Evolutionary conservation across 2,797 vertebrate genomes (phyloP).

Genomic region (Hoplostethus mediterraneus): DNA sequence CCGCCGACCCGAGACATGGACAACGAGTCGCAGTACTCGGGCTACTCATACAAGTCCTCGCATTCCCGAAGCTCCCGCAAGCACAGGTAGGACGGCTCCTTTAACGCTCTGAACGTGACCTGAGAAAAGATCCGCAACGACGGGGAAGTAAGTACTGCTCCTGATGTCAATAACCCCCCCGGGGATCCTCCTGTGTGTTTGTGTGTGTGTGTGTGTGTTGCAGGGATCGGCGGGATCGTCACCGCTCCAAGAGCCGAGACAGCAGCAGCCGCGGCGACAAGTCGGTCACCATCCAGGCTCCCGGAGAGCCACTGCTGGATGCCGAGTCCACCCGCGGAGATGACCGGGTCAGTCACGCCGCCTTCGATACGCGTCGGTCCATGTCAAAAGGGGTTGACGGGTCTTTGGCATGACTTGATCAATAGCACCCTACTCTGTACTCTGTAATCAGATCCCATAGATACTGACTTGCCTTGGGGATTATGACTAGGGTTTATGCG

Average conservation of each 20-base stretch:
- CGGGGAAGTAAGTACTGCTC: no score
- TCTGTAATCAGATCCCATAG: no score
- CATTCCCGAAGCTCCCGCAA: constrained; percentile 93
- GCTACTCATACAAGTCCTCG: constrained; percentile 94
- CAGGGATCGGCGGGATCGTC: constrained; percentile 91
- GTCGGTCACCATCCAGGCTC: constrained; percentile 92
- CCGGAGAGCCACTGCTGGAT: constrained; percentile 90
- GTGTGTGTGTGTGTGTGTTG: not conserved
- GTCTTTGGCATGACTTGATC: no score
- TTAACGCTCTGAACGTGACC: not conserved
- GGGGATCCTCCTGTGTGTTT: not conserved
- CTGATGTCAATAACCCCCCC: no score
- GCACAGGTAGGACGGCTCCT: constrained; percentile 88
- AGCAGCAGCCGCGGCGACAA: constrained; percentile 88
- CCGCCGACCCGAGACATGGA: constrained; percentile 90
- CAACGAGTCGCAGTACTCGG: constrained; percentile 95
- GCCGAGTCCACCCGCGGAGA: constrained; percentile 92
- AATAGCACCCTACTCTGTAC: no score
- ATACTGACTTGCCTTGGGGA: no score
- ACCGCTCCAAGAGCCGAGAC: constrained; percentile 92
- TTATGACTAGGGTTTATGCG: no score
- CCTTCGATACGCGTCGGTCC: no score
- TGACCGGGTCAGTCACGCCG: constrained; percentile 85
- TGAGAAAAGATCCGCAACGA: no score
- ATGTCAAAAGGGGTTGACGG: no score